These are phyloP conservation scores for Procambarus clarkii DNA, from an alignment of 1,140 invertebrate genomes.

Conservation along the genomic window DNA sequence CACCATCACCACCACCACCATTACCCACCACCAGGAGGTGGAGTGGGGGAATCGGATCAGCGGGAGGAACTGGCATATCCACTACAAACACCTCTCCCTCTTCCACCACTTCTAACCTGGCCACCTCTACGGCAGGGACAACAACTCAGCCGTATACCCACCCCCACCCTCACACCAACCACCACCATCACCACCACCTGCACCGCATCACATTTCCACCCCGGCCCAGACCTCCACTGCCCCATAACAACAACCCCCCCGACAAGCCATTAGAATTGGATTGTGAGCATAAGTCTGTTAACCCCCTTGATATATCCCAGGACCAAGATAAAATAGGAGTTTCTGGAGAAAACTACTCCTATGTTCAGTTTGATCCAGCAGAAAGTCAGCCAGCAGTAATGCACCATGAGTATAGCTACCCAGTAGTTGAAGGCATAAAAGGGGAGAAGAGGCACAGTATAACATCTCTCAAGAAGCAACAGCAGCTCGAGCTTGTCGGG, in stretches of 20 bases:
- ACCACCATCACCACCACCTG: slow-evolving; percentile 75
- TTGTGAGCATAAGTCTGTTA: slow-evolving; percentile 35
- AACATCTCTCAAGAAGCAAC: slow-evolving; percentile 68
- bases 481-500: slow-evolving; percentile 62
- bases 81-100: slow-evolving; percentile 65
- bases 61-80: slow-evolving; percentile 68
- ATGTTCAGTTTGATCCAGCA: slow-evolving; percentile 85
- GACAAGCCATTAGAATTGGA: slow-evolving; percentile 62
- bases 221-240: slow-evolving; percentile 66
- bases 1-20: slow-evolving; percentile 42
- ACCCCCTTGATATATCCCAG: slow-evolving; percentile 52
- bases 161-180: slow-evolving; percentile 73
- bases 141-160: slow-evolving; percentile 74
- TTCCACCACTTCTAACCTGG: slow-evolving; percentile 62
- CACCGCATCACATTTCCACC: slow-evolving; percentile 78
- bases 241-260: slow-evolving; percentile 63
- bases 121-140: slow-evolving; percentile 67
- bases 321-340: slow-evolving; percentile 73
- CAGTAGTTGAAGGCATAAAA: slow-evolving; percentile 81
- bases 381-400: slow-evolving; percentile 74
- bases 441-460: slow-evolving; percentile 69
- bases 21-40: slow-evolving; percentile 48
- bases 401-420: slow-evolving; percentile 89
- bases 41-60: slow-evolving; percentile 33
- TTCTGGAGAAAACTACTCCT: slow-evolving; percentile 83